phyloP scores from a whole-genome alignment of 2,888 invertebrate species.

The Maniola hyperantus region DNA sequence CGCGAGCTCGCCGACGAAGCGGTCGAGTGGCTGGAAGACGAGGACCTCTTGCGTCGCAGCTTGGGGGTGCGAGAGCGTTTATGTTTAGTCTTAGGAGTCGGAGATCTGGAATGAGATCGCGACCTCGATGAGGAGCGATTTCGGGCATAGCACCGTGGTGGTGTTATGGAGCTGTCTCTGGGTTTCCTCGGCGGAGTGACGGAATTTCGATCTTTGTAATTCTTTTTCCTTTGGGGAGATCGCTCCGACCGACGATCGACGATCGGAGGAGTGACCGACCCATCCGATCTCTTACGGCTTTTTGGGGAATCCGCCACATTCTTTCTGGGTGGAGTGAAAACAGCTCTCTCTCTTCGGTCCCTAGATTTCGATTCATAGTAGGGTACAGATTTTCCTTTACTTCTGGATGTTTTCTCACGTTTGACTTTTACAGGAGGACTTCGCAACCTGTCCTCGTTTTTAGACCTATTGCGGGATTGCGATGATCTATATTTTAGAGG shows the following conservation, averaged over 20 bases:
- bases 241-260: slow-evolving; percentile 53
- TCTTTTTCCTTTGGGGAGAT: slow-evolving; percentile 53
- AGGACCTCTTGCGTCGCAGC: slow-evolving; percentile 41
- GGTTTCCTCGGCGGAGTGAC: slow-evolving; percentile 53
- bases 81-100: slow-evolving; percentile 50
- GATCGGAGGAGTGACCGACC: slow-evolving; percentile 56
- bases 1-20: slow-evolving; percentile 52
- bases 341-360: slow-evolving; percentile 48
- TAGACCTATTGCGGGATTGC: slow-evolving; percentile 48
- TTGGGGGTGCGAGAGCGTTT: slow-evolving; percentile 49
- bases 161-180: slow-evolving; percentile 66
- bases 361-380: slow-evolving; percentile 52
- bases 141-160: slow-evolving; percentile 69
- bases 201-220: slow-evolving; percentile 52
- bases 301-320: slow-evolving; percentile 48
- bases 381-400: slow-evolving; percentile 50
- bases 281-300: slow-evolving; percentile 51
- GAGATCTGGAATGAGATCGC: slow-evolving; percentile 57
- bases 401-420: slow-evolving; percentile 40
- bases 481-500: slow-evolving; percentile 53
- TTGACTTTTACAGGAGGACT: slow-evolving; percentile 51
- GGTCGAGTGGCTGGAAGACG: slow-evolving; percentile 52
- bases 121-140: slow-evolving; percentile 59
- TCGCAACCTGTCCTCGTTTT: slow-evolving; percentile 41
- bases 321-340: slow-evolving; percentile 52